phyloP scores from a whole-genome alignment of 2,888 invertebrate genomes.

The Miltochrista miniata region DNA sequence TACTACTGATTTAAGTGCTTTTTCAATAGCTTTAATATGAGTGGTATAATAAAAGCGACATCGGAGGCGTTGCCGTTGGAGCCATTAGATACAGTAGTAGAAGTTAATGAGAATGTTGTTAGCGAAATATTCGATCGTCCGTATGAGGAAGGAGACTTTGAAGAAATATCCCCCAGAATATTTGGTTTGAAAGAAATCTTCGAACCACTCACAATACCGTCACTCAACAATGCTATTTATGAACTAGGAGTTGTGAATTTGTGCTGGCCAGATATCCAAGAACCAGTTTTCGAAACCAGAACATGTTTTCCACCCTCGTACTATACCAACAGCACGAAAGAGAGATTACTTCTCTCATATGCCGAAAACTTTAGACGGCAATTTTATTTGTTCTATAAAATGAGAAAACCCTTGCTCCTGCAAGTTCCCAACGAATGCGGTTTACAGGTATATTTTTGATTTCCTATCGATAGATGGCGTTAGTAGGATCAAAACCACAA shows the following conservation, averaged over 20 bases:
- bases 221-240: slow-evolving; percentile 84
- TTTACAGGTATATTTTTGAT: slow-evolving; percentile 84
- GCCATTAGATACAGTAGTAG: slow-evolving; percentile 63
- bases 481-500: not conserved
- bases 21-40: slow-evolving; percentile 30
- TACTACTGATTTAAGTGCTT: too few species aligned
- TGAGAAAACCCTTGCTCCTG: slow-evolving; percentile 86
- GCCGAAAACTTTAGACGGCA: slow-evolving; percentile 92
- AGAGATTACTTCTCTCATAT: slow-evolving; percentile 87
- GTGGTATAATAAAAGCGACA: slow-evolving; percentile 28
- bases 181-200: slow-evolving; percentile 58
- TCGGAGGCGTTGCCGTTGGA: slow-evolving; percentile 50
- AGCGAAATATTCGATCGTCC: slow-evolving; percentile 62
- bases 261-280: slow-evolving; percentile 85
- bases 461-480: slow-evolving; percentile 18
- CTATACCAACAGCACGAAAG: slow-evolving; percentile 86
- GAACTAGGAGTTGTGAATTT: slow-evolving; percentile 85
- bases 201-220: slow-evolving; percentile 74
- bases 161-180: slow-evolving; percentile 67
- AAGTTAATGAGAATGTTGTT: slow-evolving; percentile 66
- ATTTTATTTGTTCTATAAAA: slow-evolving; percentile 79
- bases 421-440: slow-evolving; percentile 91
- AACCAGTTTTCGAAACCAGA: slow-evolving; percentile 82
- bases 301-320: slow-evolving; percentile 86
- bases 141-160: slow-evolving; percentile 53